phyloP scores from a whole-genome alignment of 1,140 invertebrate genomes.

The Panagrolaimus sp. region DNA sequence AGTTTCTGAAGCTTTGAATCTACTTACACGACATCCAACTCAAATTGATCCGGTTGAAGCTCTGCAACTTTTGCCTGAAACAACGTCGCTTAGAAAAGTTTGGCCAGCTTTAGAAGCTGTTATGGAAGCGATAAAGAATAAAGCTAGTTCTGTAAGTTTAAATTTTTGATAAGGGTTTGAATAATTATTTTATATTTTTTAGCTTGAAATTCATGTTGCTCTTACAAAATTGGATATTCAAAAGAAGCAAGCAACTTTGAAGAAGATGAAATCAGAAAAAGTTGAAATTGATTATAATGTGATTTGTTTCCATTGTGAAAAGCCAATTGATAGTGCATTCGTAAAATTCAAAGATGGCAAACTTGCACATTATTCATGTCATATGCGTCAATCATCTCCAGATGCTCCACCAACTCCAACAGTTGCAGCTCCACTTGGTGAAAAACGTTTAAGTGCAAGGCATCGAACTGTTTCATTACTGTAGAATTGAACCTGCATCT shows the following conservation, averaged over 20 bases:
- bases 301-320: neutral
- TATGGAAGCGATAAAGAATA: constrained; percentile 35
- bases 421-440: no score
- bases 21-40: constrained; percentile 35
- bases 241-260: neutral
- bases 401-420: no score
- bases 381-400: neutral
- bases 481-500: no score
- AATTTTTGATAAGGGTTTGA: neutral
- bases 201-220: neutral
- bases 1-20: constrained; percentile 38
- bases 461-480: no score
- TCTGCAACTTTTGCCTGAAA: constrained; percentile 31
- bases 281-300: neutral
- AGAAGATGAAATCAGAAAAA: neutral
- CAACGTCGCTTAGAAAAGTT: constrained; percentile 29
- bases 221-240: neutral
- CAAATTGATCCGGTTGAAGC: constrained; percentile 39
- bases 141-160: constrained; percentile 26
- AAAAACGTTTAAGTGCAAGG: no score
- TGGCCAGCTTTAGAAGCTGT: constrained; percentile 37
- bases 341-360: constrained; percentile 21
- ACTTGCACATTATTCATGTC: neutral
- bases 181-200: neutral
- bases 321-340: constrained; percentile 13